Evolutionary conservation across 2,113 vertebrate genomes (phyloP).

Genomic region (Amblyornis subalaris): DNA sequence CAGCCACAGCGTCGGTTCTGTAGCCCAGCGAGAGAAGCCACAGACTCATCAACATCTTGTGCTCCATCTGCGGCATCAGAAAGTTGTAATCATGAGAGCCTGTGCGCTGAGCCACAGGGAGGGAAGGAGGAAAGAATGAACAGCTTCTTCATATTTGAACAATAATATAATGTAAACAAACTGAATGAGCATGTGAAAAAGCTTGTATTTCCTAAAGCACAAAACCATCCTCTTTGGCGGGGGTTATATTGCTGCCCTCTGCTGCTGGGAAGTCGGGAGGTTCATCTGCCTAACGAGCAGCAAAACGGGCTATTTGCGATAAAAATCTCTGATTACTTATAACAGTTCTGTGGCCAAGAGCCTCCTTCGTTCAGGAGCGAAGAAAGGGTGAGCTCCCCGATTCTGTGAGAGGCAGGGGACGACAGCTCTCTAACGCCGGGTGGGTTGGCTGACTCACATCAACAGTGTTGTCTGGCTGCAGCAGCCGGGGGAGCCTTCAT

Average conservation of each 20-base stretch:
- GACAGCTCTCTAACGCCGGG: fast-evolving
- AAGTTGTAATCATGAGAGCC: neutral
- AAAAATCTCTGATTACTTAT: neutral
- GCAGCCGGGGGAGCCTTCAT: neutral
- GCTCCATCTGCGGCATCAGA: neutral
- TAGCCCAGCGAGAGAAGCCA: neutral
- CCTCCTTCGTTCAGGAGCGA: fast-evolving
- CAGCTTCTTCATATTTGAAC: neutral
- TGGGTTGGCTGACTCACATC: neutral
- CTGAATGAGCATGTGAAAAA: neutral
- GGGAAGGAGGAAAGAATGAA: neutral
- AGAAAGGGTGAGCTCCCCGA: neutral
- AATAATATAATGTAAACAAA: neutral
- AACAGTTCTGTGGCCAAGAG: neutral
- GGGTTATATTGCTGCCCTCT: neutral
- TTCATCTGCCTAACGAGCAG: neutral
- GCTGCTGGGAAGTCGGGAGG: neutral
- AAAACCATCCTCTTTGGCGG: neutral
- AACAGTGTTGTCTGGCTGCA: fast-evolving
- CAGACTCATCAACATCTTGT: neutral
- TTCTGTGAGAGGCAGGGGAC: fast-evolving
- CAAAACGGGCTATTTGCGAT: neutral
- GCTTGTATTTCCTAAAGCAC: neutral
- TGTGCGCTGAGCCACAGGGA: neutral
- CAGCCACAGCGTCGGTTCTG: fast-evolving